Percentiles rank a stretch among this genome's conserved stretches.
Evolutionary conservation across 2,113 vertebrate species (phyloP).

Genomic region (Cynoglossus semilaevis): DNA sequence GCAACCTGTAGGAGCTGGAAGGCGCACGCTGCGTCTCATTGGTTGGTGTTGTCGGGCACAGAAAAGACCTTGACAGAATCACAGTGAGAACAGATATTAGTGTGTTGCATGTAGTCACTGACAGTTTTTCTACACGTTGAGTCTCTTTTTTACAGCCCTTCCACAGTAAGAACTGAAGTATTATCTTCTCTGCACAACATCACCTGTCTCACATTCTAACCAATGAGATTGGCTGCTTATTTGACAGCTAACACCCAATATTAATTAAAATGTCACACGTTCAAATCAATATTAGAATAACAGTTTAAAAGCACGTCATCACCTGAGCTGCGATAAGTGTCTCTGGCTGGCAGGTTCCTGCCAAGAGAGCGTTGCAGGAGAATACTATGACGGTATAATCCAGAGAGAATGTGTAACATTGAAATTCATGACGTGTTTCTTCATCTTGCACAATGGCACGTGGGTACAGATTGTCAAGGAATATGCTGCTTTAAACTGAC

Average conservation of each 20-base stretch:
- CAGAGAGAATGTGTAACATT: conserved; percentile 69
- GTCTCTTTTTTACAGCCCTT: conserved; percentile 70
- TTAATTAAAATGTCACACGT: conserved; percentile 78
- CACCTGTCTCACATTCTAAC: conserved; percentile 63
- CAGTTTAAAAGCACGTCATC: conserved; percentile 72
- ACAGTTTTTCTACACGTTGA: conserved; percentile 65
- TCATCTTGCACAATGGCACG: conserved; percentile 71
- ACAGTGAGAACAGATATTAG: conserved; percentile 62
- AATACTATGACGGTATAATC: conserved; percentile 71
- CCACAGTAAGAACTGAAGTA: conserved; percentile 66
- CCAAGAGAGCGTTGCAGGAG: conserved; percentile 62
- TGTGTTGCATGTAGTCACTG: conserved; percentile 61
- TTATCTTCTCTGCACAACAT: conserved; percentile 66
- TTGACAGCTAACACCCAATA: conserved; percentile 72
- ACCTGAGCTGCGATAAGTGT: conserved; percentile 71
- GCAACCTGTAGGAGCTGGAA: conserved; percentile 61
- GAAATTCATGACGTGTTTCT: conserved; percentile 71
- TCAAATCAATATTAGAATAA: conserved; percentile 77
- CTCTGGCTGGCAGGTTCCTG: conserved; percentile 75
- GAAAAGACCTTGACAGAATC: conserved; percentile 65
- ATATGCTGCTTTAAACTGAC: conserved; percentile 60
- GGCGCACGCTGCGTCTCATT: conserved; percentile 59
- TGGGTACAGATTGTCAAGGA: conserved; percentile 71
- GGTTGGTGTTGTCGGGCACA: conserved; percentile 60
- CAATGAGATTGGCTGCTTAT: conserved; percentile 56